These are phyloP conservation scores for Xiphophorus maculatus DNA, from an alignment of 2,113 vertebrate species.

Conservation along the genomic window DNA sequence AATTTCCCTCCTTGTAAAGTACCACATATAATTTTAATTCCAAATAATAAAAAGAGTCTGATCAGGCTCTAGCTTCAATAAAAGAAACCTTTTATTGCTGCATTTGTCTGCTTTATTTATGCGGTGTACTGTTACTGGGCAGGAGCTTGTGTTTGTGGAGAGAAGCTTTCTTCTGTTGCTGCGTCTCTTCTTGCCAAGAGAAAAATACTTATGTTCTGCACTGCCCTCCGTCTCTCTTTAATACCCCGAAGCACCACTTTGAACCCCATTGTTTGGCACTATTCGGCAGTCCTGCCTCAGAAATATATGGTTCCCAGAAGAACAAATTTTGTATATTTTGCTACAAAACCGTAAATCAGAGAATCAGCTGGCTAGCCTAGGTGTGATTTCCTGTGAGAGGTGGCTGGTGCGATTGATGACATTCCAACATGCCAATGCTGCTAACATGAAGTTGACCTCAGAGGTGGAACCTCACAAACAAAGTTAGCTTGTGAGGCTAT, in stretches of 20 bases:
- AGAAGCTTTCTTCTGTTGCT: neutral
- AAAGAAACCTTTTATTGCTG: constrained; percentile 56
- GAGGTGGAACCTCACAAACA: constrained; percentile 58
- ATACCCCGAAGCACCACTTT: neutral
- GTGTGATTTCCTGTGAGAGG: constrained; percentile 31
- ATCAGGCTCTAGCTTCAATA: constrained; percentile 57
- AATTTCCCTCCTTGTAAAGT: constrained; percentile 62
- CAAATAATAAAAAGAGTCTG: constrained; percentile 67
- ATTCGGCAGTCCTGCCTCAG: constrained; percentile 13
- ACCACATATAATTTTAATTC: constrained; percentile 59
- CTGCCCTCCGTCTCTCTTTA: neutral
- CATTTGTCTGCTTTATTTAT: constrained; percentile 55
- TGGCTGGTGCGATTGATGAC: constrained; percentile 65
- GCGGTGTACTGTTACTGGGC: neutral
- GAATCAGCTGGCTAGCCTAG: constrained; percentile 37
- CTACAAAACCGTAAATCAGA: constrained; percentile 39
- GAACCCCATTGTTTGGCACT: constrained; percentile 16
- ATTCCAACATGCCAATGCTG: constrained; percentile 43
- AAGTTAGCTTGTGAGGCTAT: constrained; percentile 47
- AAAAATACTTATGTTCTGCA: too few species aligned
- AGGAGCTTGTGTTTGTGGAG: neutral
- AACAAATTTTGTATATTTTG: constrained; percentile 41
- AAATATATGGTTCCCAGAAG: constrained; percentile 22
- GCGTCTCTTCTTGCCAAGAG: too few species aligned
- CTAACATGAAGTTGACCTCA: constrained; percentile 60